Evolutionary conservation across 2,888 invertebrate species (phyloP), one percentile per base, ranked within the genome.

Genomic region (Microplitis deprimator): DNA sequence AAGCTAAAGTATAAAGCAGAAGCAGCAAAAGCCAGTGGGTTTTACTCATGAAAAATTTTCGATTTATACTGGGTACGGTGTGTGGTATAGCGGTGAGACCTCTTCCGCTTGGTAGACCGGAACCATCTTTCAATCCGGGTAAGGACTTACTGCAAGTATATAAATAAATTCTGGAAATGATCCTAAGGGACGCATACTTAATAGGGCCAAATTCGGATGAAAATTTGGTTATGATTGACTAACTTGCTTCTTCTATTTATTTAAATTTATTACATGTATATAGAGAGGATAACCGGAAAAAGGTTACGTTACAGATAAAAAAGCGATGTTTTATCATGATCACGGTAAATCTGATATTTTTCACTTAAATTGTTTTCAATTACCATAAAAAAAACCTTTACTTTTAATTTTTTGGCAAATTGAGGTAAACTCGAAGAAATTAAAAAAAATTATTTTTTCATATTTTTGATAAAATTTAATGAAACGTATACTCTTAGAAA

Each of bases 91-190:
- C 59, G 70, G 70, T 59, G 70, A 65, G 73, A 77, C 73, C 73
- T 73, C 73, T 77, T 77, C 73, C 60, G 67, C 73, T 73, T 73
- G 73, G 73, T 41, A 41, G 17, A 64, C 65, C 50, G 65, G 69
- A 68, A 70, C 73, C 68, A 73, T 40, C 73, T 50, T 50, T 50
- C 50, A 50, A 50, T 50, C 50, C 50, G 50, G 13, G 50, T 50
- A 50, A 29, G 29, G 29, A 50, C 50, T 50, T 50, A 50, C 50
- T 50, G 50, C 50, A 13, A 13, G 13, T 50, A 50, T 13, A 50
- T 50, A 50, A 5, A 50, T 50, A 50, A 50, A 50, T 50, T 50
- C 50, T 50, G 5, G 13, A 50, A 50, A 50, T 13, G 13, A 50
- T 50, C 13, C 50, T 50, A 5, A 13, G 50, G 50, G 13, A 8